These are phyloP conservation scores for Lamprologus lemairii DNA, from an alignment of 2,113 vertebrate species.

Conservation along the genomic window DNA sequence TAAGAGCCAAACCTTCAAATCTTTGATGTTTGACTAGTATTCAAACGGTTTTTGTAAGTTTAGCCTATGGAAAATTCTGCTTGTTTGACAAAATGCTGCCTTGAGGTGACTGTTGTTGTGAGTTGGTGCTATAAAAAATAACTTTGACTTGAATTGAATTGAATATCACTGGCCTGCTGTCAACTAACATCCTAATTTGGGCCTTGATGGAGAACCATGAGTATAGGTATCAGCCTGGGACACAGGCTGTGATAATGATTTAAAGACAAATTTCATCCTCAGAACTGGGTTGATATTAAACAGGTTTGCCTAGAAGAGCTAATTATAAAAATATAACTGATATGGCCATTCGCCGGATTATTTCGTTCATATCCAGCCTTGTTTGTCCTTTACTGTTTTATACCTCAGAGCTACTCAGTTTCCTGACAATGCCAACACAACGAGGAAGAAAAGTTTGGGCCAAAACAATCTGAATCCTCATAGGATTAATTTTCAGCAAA, in stretches of 20 bases:
- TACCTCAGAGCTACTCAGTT: conserved; percentile 26
- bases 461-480: conserved; percentile 44
- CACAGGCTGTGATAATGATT: background rate
- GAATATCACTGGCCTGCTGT: background rate
- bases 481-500: conserved; percentile 56
- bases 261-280: background rate
- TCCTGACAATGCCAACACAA: conserved; percentile 14
- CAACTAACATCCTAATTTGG: background rate
- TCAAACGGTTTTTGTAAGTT: background rate
- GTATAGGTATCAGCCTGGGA: background rate
- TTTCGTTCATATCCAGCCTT: conserved; percentile 28
- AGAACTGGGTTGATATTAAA: background rate
- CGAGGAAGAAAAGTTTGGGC: background rate
- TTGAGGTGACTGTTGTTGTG: background rate
- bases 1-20: background rate
- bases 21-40: background rate
- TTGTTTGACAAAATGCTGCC: background rate
- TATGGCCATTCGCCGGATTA: conserved; percentile 27
- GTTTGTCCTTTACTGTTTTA: conserved; percentile 18
- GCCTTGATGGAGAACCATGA: background rate
- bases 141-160: background rate
- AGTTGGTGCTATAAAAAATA: background rate
- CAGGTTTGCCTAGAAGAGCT: background rate
- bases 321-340: background rate
- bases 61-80: background rate